Conservation (phyloP, 2,797 vertebrate genomes). For the Phyllotis vaccarum region DNA sequence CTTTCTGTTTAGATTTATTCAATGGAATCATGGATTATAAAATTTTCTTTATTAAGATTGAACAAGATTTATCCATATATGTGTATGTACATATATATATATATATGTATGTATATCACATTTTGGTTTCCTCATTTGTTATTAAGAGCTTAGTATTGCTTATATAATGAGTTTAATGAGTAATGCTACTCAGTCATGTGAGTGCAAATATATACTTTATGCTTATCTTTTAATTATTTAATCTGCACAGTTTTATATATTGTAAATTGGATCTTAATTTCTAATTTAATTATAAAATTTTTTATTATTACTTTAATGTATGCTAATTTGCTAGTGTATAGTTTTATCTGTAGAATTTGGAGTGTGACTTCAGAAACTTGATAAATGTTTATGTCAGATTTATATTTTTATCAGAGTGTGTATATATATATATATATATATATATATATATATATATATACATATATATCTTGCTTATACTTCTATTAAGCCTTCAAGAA, state of each 20-base stretch:
- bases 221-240: neutral
- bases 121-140: neutral
- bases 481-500: neutral
- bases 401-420: neutral
- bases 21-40: neutral
- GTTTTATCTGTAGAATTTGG: neutral
- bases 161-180: neutral
- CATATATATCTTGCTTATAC: neutral
- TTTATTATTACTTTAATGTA: neutral
- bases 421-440: too few relatives aligned
- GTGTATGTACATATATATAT: too few relatives aligned
- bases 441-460: too few relatives aligned
- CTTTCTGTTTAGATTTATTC: neutral
- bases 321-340: neutral
- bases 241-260: neutral
- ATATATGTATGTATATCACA: neutral
- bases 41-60: neutral
- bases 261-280: neutral
- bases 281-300: neutral
- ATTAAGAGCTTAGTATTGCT: neutral
- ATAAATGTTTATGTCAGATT: neutral
- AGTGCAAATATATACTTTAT: neutral
- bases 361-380: neutral
- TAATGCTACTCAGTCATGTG: neutral
- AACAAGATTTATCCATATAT: neutral